A percentile compares a stretch with the other conserved stretches of the same genome.
Conservation (phyloP, 2,888 invertebrate genomes). For the Melieria crassipennis region DNA sequence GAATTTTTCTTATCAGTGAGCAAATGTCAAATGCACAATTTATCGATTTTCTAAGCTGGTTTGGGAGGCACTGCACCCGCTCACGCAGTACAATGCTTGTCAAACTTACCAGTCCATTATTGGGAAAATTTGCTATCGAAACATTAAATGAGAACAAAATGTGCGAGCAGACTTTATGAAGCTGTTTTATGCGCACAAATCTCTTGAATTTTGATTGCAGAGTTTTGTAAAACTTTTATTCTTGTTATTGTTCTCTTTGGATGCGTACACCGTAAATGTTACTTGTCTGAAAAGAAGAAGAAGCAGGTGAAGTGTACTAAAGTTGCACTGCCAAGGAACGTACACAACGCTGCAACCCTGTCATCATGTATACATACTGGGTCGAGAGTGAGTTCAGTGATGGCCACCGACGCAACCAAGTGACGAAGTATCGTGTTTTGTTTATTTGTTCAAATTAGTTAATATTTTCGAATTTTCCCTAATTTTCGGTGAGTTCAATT, state of each 20-base stretch:
- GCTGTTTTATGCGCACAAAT: too few relatives aligned
- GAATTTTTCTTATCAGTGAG: slow-evolving; percentile 35
- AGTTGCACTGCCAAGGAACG: too few relatives aligned
- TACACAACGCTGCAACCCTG: slow-evolving; percentile 13
- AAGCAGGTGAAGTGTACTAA: too few relatives aligned
- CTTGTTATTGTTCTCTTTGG: too few relatives aligned
- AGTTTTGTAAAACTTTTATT: too few relatives aligned
- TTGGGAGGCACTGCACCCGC: slow-evolving; percentile 14
- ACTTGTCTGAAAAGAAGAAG: too few relatives aligned
- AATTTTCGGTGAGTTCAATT: slow-evolving; percentile 32
- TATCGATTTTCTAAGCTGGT: slow-evolving; percentile 34
- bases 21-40: slow-evolving; percentile 30
- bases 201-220: too few relatives aligned
- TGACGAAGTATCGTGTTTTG: slow-evolving; percentile 48
- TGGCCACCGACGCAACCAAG: slow-evolving; percentile 51
- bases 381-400: slow-evolving; percentile 37
- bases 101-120: background rate
- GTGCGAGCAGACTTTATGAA: too few relatives aligned
- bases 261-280: too few relatives aligned
- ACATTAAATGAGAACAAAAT: too few relatives aligned
- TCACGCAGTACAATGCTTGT: background rate
- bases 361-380: slow-evolving; percentile 30
- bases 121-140: too few relatives aligned
- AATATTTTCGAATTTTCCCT: slow-evolving; percentile 25
- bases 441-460: slow-evolving; percentile 55